A percentile compares a stretch with the other conserved stretches of the same genome.
Conservation (phyloP, 2,113 vertebrate species). For the Leucopsar rothschildi region DNA sequence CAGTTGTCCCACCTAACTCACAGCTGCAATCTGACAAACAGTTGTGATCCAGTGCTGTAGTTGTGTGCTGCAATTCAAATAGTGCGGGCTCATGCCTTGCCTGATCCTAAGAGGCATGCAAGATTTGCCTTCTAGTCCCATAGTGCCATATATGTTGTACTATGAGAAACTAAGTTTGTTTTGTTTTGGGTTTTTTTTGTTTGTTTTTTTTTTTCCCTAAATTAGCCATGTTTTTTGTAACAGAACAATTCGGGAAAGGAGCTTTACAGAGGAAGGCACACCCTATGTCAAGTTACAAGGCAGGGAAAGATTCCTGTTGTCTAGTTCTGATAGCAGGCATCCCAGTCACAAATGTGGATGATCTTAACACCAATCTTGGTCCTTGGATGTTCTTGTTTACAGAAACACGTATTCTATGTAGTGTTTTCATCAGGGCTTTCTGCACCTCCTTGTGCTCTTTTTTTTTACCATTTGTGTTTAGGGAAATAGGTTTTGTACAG, state of each 20-base stretch:
- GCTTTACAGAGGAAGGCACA: neutral
- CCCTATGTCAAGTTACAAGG: neutral
- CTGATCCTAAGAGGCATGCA: neutral
- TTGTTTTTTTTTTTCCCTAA: neutral
- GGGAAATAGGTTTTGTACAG: neutral
- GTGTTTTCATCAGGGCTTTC: neutral
- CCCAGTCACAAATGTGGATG: neutral
- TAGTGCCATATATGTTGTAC: neutral
- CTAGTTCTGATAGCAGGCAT: neutral
- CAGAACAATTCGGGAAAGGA: neutral
- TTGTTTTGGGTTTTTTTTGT: too few relatives aligned
- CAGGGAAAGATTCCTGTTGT: neutral
- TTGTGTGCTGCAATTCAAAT: neutral
- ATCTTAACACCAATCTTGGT: neutral
- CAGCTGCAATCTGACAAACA: neutral
- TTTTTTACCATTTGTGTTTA: neutral
- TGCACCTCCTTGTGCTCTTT: neutral
- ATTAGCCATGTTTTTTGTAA: neutral
- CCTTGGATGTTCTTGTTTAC: neutral
- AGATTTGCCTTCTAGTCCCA: neutral
- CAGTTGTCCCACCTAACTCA: neutral
- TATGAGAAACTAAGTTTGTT: neutral
- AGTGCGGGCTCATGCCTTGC: neutral
- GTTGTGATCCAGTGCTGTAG: neutral
- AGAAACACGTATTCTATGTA: neutral